Base-by-base conservation (phyloP, 2,797 vertebrate species). In the Platyrinchus mystaceus region DNA sequence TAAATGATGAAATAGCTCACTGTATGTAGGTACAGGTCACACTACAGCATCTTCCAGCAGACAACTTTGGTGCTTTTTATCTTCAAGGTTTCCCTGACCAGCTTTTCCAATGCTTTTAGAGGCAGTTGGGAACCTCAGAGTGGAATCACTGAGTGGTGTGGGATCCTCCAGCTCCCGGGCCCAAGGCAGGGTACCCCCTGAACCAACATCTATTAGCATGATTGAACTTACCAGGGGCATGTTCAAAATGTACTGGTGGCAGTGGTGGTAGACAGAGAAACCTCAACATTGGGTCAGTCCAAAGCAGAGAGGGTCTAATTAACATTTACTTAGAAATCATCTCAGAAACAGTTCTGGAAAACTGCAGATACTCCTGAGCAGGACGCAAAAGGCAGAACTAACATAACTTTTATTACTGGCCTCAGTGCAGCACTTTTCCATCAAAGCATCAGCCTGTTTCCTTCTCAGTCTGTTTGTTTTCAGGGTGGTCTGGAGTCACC, bases 21-120 rank as follows among this genome's bases (percentile, higher is more conserved):
- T 62, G 21, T 26, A 27, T 12, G 49, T 43, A 26, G 44, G 58
- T 14, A 36, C 16, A 26, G 18, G 21, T 66, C 34, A 41, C 4
- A 2, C 23, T 73, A 24, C 27, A 71, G 47, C 34, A 59, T 39
- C 44, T 84, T 47, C 52, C 56, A 83, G 76, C 47, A 59, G 44
- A 32, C 3, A 15, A 47, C 17, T 15, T 68, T 0, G 0, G 28
- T 47, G 26, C 10, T 68, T 88, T 89, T 52, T 37, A 21, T 14
- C 41, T 68, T 79, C 53, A 37, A 16, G 46, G 10, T 73, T 84
- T 56, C 24, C 34, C 32, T 53, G 52, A n/a, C 3, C 15, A 32
- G 27, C 20, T 64, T 91, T 73, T 34, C 34, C 18, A 24, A 1
- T 9, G 47, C 14, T 75, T 41, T 60, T 24, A 63, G 62, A 44